phyloP scores from a whole-genome alignment of 2,113 vertebrate genomes.

The Dicaeum eximium region DNA sequence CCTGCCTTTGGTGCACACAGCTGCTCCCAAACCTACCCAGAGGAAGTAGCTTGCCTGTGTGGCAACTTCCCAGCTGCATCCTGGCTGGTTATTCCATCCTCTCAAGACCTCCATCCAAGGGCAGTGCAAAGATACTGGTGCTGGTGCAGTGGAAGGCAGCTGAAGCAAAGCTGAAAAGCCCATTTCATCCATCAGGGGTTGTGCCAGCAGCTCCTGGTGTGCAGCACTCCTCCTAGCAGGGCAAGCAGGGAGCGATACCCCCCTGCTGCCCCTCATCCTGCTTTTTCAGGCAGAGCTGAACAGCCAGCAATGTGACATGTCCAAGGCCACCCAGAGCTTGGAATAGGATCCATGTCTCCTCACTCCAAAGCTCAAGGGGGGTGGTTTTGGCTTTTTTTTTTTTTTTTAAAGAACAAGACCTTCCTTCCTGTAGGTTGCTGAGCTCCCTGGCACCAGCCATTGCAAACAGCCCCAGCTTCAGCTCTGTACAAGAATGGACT shows the following conservation, averaged over 20 bases:
- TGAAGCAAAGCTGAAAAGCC: not conserved
- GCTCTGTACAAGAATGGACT: not conserved
- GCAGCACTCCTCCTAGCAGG: not conserved
- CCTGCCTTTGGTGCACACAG: not conserved
- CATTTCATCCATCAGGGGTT: not conserved
- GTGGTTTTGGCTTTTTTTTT: accelerated
- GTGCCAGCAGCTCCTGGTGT: not conserved
- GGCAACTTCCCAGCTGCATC: not conserved
- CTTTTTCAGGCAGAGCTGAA: conserved; percentile 2
- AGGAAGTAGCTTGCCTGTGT: not conserved
- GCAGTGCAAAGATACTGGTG: not conserved
- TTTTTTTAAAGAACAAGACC: not conserved
- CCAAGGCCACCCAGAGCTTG: conserved; percentile 47
- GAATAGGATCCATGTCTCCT: not conserved
- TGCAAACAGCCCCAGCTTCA: not conserved
- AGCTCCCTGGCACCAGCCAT: not conserved
- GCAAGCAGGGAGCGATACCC: accelerated
- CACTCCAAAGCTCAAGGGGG: not conserved
- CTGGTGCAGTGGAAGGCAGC: not conserved
- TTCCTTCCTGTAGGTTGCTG: conserved; percentile 31
- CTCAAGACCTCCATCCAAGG: not conserved
- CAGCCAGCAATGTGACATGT: not conserved
- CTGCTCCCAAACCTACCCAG: not conserved
- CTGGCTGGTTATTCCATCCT: not conserved
- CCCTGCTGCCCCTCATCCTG: not conserved